Base-by-base conservation (phyloP, 92 coral and sea anemone genomes). In the Epizoanthus ramosus region DNA sequence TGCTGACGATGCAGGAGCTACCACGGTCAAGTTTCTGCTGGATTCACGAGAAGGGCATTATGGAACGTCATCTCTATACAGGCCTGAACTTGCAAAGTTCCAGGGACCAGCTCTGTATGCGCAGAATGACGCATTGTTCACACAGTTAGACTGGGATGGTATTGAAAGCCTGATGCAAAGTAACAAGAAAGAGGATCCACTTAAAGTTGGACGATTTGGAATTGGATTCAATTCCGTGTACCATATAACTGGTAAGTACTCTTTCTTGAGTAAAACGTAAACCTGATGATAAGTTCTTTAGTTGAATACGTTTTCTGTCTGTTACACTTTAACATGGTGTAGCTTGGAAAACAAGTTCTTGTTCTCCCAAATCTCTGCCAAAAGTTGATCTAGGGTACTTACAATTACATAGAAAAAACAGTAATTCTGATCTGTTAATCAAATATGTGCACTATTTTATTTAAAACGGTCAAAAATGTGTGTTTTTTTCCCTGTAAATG, bases 191-290 rank as follows among this genome's bases (percentile, higher is more conserved):
- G 94, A 92, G 16, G 95, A 95, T 14, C 98, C 98, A 31, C 86
- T 95, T 79, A 92, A 92, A 83, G 98, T 92, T 79, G 98, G 98
- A 22, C 94, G 98, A 13, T 95, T 95, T 90, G 98, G 98, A 35
- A 92, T 95, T 37, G 98, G 98, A 28, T 95, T 95, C 73, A 95
- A 95, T 63, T 90, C 97, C 0, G 93, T 94, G 54, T 94, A 94
- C 76, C 98, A 94, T 70, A 83, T 94, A 81, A 94, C 98, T 9
- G 98, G 98, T 94, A 37, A 4, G 80, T 75, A 23, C 17, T 17
- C 57, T 8, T 9, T 75, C 25, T 53, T 21, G 43, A 10, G 9
- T 50, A 50, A 9, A 50, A 9, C 9, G 2, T 13, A 50, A 50
- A 9, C 54, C 15, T 50, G 54, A 50, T 50, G 54, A 50, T 50